Evolutionary conservation across 2,113 vertebrate species (phyloP), one percentile per base, ranked within the genome.

Genomic region (Glaucomys volans): DNA sequence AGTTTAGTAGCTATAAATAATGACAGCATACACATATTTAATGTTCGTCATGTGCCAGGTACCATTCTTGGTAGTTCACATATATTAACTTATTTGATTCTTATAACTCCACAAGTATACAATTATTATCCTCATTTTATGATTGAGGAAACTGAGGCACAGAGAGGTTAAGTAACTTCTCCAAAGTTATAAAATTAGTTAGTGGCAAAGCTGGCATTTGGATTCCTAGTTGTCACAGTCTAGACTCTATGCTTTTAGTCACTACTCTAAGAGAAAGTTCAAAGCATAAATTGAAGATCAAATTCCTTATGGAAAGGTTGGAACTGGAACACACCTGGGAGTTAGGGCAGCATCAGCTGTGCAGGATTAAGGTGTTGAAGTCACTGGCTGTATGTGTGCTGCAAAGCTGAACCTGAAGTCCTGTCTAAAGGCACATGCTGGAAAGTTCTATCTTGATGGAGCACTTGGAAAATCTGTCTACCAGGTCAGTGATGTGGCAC

Each of bases 1-100:
- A 90, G 24, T 24, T 86, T 66, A 22, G 86, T 90, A 87, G 57
- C 50, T 91, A 94, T 87, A 92, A 81, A 67, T 88, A 64, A 92
- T 95, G 18, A 80, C 26, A 44, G 17, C 17, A 88, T 85, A 90
- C 44, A n/a, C 40, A 40, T 14, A 57, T 40, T 69, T 54, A 81
- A 69, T 28, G 14, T 5, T 85, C 57, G 18, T 40, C 57, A 37
- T 6, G 9, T 22, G 6, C 44, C 71, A 80, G 87, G 20, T 24
- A 89, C 3, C 18, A 13, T n/a, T 57, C 85, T 76, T n/a, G 62
- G 50, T 22, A 81, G 37, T 81, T 90, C 14, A 9, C 7, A 54
- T 40, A 3, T 30, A 57, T 90, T 59, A 89, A 72, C 28, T 96
- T 62, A 77, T 37, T 75, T 81, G 26, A 90, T 44, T 66, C 17